Evolutionary conservation across 2,113 vertebrate genomes (phyloP), one percentile per base, ranked within the genome.

Genomic region (Thamnaconus septentrionalis): DNA sequence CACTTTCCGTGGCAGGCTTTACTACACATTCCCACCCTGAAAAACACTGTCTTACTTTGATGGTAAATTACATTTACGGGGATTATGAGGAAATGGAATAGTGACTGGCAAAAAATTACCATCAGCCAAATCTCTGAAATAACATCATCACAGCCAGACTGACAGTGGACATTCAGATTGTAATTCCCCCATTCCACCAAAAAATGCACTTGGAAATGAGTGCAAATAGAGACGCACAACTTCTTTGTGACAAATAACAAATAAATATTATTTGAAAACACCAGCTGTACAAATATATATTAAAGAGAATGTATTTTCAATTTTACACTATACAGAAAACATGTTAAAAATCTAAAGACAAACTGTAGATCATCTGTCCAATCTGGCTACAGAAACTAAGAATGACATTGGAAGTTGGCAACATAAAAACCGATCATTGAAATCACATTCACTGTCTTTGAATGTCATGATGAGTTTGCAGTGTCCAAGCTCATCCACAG

Each of bases 221-320:
- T 31, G 12, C 3, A 44, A 41, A 18, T 31, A 31, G 4, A 43
- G 52, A 61, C 60, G 64, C 31, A 56, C 73, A 75, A 71, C 7
- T 7, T 64, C 9, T 64, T 18, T 56, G 9, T 4, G 3, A 73
- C 62, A 76, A 88, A 31, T 31, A 31, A 31, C 18, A 31, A 31
- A 89, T 89, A 89, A 89, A 89, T 89, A 88, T 45, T 18, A 11
- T 0, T 53, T 11, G 41, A 49, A 59, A 58, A 73, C 66, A 59
- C 57, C 55, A 8, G 40, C 82, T 88, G 61, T 85, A 87, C 82
- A 79, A 8, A 69, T n/a, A 76, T 78, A 81, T 78, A 70, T 83
- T 79, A 78, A 31, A 31, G 65, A 80, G 46, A 44, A 51, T 48
- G 2, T 73, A 79, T 77, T 77, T 31, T 31, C 18, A 31, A 31